These are phyloP conservation scores for Magallana nippona DNA, from an alignment of 2,888 invertebrate genomes.

Conservation along the genomic window DNA sequence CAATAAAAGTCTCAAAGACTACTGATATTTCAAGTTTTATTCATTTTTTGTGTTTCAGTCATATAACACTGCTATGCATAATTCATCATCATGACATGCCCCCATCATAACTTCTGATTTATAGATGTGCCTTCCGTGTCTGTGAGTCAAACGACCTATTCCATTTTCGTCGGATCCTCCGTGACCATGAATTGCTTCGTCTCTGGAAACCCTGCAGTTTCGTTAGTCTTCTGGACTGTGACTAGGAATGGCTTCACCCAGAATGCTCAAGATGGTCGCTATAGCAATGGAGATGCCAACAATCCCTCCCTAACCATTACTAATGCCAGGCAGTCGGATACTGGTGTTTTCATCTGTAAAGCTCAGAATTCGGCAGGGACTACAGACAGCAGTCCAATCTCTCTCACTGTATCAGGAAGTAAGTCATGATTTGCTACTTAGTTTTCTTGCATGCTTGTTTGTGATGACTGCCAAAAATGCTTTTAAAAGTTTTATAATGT, in stretches of 20 bases:
- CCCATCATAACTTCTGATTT: not conserved
- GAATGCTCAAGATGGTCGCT: constrained; percentile 11
- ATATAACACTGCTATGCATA: constrained; percentile 17
- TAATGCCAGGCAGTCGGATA: constrained; percentile 23
- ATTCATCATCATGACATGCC: not conserved
- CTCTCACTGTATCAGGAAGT: constrained; percentile 38
- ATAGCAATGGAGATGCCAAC: constrained; percentile 31
- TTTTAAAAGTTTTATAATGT: too few relatives aligned
- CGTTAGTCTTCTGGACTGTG: constrained; percentile 38
- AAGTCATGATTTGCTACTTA: not conserved
- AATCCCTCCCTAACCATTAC: constrained; percentile 38
- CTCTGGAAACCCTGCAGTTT: constrained; percentile 38
- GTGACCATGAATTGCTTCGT: constrained; percentile 42
- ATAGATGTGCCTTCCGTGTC: constrained; percentile 26
- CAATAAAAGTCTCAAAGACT: not conserved
- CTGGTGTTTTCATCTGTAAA: constrained; percentile 15
- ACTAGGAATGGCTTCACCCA: constrained; percentile 14
- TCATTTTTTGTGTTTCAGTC: not conserved
- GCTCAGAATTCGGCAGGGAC: constrained; percentile 35
- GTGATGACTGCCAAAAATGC: too few relatives aligned
- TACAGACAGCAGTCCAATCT: not conserved
- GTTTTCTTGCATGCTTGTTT: too few relatives aligned
- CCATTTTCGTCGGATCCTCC: constrained; percentile 30
- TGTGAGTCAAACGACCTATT: constrained; percentile 31
- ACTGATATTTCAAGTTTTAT: not conserved